Percentiles rank a stretch among this genome's conserved stretches.
Evolutionary conservation across 2,797 vertebrate genomes (phyloP).

Genomic region (Loris lydekkerianus): DNA sequence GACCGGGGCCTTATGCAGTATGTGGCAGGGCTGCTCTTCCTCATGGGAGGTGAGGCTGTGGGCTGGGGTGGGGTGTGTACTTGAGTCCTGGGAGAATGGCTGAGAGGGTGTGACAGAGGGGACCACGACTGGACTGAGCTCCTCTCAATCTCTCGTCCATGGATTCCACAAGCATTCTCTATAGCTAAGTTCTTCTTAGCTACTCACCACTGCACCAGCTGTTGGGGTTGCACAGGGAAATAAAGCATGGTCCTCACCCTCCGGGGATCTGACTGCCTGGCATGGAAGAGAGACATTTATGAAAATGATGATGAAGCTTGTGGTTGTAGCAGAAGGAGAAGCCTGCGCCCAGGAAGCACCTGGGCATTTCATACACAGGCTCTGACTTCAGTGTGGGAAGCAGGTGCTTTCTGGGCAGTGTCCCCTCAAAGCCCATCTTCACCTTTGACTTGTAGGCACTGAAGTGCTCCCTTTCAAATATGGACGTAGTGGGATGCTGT

Average conservation of each 20-base stretch:
- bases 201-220: not conserved
- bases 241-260: not conserved
- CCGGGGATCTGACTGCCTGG: not conserved
- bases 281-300: not conserved
- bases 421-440: not conserved
- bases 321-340: accelerated
- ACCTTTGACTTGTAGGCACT: not conserved
- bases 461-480: not conserved
- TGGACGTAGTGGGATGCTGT: not conserved
- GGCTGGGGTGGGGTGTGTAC: not conserved
- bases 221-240: not conserved
- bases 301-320: not conserved
- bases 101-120: accelerated
- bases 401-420: not conserved
- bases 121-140: accelerated
- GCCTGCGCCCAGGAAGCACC: not conserved
- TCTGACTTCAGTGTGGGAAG: too few relatives aligned
- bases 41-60: constrained; percentile 96
- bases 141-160: too few relatives aligned
- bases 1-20: constrained; percentile 99
- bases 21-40: constrained; percentile 98
- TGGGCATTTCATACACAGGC: not conserved
- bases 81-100: not conserved
- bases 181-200: not conserved
- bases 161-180: not conserved